phyloP scores from a whole-genome alignment of 2,888 invertebrate genomes.

The Anaspis maculata region DNA sequence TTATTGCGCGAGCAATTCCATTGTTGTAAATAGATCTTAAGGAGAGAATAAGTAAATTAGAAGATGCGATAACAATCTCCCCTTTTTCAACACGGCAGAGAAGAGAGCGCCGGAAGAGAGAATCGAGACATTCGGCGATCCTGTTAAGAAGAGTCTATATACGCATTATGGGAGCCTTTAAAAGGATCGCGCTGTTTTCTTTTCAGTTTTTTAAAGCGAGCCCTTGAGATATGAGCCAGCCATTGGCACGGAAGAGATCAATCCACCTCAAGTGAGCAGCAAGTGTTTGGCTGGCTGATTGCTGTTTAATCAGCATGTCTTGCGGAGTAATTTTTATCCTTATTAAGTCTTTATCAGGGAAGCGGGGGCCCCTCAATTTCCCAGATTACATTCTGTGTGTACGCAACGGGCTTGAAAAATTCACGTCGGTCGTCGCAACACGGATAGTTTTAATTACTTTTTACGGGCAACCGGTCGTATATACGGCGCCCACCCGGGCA shows the following conservation, averaged over 20 bases:
- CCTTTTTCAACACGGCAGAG: conserved; percentile 37
- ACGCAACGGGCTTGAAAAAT: not conserved
- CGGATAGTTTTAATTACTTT: too few species aligned
- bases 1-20: conserved; percentile 37
- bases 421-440: too few species aligned
- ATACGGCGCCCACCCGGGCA: too few species aligned
- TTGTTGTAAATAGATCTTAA: conserved; percentile 64
- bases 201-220: conserved; percentile 33
- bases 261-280: conserved; percentile 23
- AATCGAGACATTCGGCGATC: conserved; percentile 32
- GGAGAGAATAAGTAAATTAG: conserved; percentile 74
- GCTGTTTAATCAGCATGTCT: conserved; percentile 40
- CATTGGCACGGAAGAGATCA: conserved; percentile 28
- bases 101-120: conserved; percentile 20
- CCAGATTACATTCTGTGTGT: conserved; percentile 11
- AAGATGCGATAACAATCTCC: conserved; percentile 71
- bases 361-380: not conserved
- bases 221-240: conserved; percentile 36
- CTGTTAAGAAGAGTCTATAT: conserved; percentile 25
- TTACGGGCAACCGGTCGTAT: too few species aligned
- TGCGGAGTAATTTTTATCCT: conserved; percentile 39
- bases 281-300: conserved; percentile 35
- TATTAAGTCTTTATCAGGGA: conserved; percentile 26
- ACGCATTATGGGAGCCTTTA: conserved; percentile 29
- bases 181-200: conserved; percentile 38